Evolutionary conservation across 2,797 vertebrate genomes (phyloP), one percentile per base, ranked within the genome.

Genomic region (Fistularia tabacaria): DNA sequence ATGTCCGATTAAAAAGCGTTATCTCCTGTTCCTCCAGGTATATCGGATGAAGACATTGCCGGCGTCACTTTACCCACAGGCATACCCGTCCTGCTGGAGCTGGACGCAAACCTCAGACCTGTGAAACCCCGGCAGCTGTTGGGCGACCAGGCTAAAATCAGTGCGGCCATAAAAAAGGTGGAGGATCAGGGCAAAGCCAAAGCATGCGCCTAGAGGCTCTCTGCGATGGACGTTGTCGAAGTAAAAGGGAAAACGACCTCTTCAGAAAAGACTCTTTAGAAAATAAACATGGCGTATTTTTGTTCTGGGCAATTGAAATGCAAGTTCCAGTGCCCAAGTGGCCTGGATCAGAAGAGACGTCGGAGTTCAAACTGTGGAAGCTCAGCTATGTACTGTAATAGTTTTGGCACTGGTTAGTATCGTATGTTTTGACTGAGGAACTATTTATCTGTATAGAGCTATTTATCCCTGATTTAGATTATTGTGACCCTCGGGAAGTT

Each of bases 101-200:
- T 99, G 51, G 95, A 99, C 48, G 94, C 95, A 66, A 91, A 93
- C 69, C 92, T 99, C 47, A 87, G 7, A 9, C 87, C 94, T 0
- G 63, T 95, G 66, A 93, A 93, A 59, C 93, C 91, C 14, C 93
- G 95, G 42, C 88, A 89, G 81, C 96, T 98, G 45, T 74, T 99
- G 62, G 96, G 97, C 44, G 92, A 99, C 79, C 95, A 94, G 74
- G 90, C 88, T 46, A 95, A 93, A 53, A 98, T 99, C 76, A 92
- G 93, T 69, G 94, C 93, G 8, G 96, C 97, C 60, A 99, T 99
- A 85, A 95, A 93, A 82, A 97, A 95, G 85, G 96, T 99, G 66
- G 95, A 99, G 60, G 94, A 99, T 82, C 97, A 99, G 90, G 96
- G 97, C 54, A 99, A 96, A 89, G 96, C 91, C 42, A 92, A 85